phyloP scores from a whole-genome alignment of 1,140 invertebrate genomes.

The Leptoteleia sp. region DNA sequence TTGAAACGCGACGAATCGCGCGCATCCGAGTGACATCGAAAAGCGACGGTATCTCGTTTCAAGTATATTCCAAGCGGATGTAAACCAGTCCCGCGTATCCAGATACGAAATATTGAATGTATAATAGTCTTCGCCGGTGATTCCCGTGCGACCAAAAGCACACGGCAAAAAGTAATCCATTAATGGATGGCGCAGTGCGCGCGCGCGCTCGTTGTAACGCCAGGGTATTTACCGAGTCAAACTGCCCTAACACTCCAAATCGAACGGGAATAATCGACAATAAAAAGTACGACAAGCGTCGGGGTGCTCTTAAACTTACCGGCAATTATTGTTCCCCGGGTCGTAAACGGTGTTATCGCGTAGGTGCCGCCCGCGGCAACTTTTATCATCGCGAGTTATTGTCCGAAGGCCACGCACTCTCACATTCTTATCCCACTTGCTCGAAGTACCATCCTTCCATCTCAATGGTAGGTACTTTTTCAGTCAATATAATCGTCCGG shows the following conservation, averaged over 20 bases:
- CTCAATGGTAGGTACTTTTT: too few relatives aligned
- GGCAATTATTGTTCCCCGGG: slow-evolving; percentile 4
- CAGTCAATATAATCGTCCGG: too few relatives aligned
- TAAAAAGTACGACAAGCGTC: slow-evolving; percentile 29
- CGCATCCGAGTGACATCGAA: slow-evolving; percentile 40
- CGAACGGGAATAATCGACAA: slow-evolving; percentile 44
- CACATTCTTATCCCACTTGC: too few relatives aligned
- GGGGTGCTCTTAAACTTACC: slow-evolving; percentile 15
- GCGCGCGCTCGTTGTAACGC: too few relatives aligned
- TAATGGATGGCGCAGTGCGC: slow-evolving; percentile 32
- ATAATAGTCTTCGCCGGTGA: slow-evolving; percentile 54
- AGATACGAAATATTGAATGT: slow-evolving; percentile 58
- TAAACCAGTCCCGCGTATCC: slow-evolving; percentile 37
- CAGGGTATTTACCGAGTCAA: slow-evolving; percentile 49
- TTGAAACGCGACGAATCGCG: slow-evolving; percentile 30
- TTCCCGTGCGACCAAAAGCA: slow-evolving; percentile 43
- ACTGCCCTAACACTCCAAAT: slow-evolving; percentile 41
- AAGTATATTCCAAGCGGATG: slow-evolving; percentile 43
- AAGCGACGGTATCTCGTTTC: slow-evolving; percentile 37
- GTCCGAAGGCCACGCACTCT: too few relatives aligned
- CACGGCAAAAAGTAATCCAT: slow-evolving; percentile 59
- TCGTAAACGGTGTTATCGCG: too few relatives aligned
- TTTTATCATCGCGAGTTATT: too few relatives aligned
- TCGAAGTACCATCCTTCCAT: too few relatives aligned
- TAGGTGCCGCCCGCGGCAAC: too few relatives aligned